A percentile compares a stretch with the other conserved stretches of the same genome.
Evolutionary conservation across 2,113 vertebrate genomes (phyloP).

Genomic region (Stegastes partitus): DNA sequence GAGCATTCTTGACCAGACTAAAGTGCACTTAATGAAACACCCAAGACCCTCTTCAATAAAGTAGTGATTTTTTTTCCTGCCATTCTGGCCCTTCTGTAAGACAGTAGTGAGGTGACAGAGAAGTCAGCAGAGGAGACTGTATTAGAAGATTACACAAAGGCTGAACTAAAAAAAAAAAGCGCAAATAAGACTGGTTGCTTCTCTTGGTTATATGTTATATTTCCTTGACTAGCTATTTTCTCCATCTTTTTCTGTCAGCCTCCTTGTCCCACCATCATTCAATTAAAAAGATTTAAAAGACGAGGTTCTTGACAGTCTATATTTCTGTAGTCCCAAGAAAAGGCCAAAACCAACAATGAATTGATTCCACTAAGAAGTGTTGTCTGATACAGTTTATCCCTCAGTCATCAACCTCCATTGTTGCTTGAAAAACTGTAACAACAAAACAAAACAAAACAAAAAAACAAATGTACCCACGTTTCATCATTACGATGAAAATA

Average conservation of each 20-base stretch:
- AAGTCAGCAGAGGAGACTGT: neutral
- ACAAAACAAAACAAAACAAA: too few species aligned
- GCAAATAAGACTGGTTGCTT: neutral
- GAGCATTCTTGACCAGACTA: conserved; percentile 64
- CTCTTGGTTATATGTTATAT: neutral
- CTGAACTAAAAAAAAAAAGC: neutral
- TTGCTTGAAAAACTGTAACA: neutral
- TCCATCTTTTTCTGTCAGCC: neutral
- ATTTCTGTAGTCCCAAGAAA: too few species aligned
- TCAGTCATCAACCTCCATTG: neutral
- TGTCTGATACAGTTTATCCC: conserved; percentile 8
- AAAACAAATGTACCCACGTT: neutral
- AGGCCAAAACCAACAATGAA: conserved; percentile 9
- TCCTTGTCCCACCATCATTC: neutral
- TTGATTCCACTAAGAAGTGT: neutral
- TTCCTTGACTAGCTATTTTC: neutral
- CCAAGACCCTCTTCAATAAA: conserved; percentile 60
- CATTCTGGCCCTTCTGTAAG: neutral
- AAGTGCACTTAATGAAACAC: conserved; percentile 73
- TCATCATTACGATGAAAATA: conserved; percentile 4
- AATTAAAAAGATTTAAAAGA: too few species aligned
- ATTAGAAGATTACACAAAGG: conserved; percentile 9
- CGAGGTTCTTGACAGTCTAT: too few species aligned
- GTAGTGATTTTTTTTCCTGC: conserved; percentile 30
- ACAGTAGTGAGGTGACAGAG: conserved; percentile 7